Evolutionary conservation across 2,888 invertebrate genomes (phyloP).

Genomic region (Blera fallax): DNA sequence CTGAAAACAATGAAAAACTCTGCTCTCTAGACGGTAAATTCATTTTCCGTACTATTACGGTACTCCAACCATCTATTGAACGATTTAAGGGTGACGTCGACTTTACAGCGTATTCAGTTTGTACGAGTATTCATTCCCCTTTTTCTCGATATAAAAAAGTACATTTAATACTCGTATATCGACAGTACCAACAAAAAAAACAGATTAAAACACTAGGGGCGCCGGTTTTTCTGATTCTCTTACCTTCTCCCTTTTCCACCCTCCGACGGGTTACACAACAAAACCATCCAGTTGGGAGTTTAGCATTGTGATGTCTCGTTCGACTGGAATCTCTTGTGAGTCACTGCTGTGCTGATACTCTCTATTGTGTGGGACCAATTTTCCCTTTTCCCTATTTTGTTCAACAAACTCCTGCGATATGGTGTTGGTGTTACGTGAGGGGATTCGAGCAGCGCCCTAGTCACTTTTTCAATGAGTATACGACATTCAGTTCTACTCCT

Average conservation of each 20-base stretch:
- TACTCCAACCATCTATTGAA: background rate
- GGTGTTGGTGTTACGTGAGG: background rate
- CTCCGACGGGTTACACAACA: background rate
- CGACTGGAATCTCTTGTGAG: slow-evolving; percentile 52
- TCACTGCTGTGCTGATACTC: slow-evolving; percentile 28
- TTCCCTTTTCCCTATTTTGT: slow-evolving; percentile 11
- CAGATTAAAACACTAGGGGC: slow-evolving; percentile 14
- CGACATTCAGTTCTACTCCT: slow-evolving; percentile 46
- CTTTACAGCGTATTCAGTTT: background rate
- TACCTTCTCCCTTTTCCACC: slow-evolving; percentile 39
- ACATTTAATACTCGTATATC: background rate
- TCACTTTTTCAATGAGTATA: slow-evolving; percentile 23
- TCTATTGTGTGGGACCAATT: slow-evolving; percentile 34
- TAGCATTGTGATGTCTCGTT: background rate
- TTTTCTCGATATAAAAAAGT: background rate
- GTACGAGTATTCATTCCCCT: background rate
- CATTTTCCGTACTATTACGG: background rate
- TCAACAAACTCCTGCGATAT: background rate
- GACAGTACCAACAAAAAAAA: background rate
- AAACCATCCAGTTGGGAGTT: slow-evolving; percentile 17
- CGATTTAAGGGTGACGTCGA: background rate
- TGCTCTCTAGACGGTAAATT: background rate
- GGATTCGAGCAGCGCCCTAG: slow-evolving; percentile 39
- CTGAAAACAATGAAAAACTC: background rate
- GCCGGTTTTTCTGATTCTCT: slow-evolving; percentile 42